These are phyloP conservation scores for Tor tambroides DNA, from an alignment of 2,113 vertebrate species.

Conservation along the genomic window DNA sequence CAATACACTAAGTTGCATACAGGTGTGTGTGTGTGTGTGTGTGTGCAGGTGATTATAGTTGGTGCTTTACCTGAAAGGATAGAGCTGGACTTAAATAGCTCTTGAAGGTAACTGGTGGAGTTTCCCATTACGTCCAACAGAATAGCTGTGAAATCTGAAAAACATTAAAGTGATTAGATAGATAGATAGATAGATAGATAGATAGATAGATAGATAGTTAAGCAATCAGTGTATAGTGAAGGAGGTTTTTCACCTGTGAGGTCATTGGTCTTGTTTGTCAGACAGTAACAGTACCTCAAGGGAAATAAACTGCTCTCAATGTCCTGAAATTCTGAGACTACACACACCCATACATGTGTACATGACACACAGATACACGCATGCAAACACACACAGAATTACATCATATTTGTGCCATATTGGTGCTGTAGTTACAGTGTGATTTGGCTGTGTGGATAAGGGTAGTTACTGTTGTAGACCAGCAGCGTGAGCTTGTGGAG, in stretches of 20 bases:
- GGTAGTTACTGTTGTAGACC: conserved; percentile 90
- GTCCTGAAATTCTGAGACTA: conserved; percentile 85
- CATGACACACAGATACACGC: conserved; percentile 45
- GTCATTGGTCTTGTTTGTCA: conserved; percentile 88
- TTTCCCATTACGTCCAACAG: conserved; percentile 90
- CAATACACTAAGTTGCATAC: background rate
- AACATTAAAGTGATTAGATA: background rate
- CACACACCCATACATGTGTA: conserved; percentile 40
- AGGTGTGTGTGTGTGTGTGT: background rate
- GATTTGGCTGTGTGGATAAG: conserved; percentile 9
- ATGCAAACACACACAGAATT: conserved; percentile 44
- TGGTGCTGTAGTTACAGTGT: conserved; percentile 10
- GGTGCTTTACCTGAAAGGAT: conserved; percentile 84
- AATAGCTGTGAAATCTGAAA: conserved; percentile 88
- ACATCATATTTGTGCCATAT: background rate
- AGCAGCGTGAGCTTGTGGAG: conserved; percentile 91
- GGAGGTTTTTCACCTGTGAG: conserved; percentile 78
- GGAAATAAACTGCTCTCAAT: conserved; percentile 80
- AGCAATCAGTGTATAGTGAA: background rate
- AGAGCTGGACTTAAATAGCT: conserved; percentile 93
- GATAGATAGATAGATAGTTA: no score
- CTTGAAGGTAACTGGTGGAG: conserved; percentile 86
- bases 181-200: no score
- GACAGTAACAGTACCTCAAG: conserved; percentile 88
- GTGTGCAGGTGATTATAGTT: background rate